Evolutionary conservation across 2,888 invertebrate species (phyloP), one percentile per base, ranked within the genome.

Genomic region (Macrophya annulata): DNA sequence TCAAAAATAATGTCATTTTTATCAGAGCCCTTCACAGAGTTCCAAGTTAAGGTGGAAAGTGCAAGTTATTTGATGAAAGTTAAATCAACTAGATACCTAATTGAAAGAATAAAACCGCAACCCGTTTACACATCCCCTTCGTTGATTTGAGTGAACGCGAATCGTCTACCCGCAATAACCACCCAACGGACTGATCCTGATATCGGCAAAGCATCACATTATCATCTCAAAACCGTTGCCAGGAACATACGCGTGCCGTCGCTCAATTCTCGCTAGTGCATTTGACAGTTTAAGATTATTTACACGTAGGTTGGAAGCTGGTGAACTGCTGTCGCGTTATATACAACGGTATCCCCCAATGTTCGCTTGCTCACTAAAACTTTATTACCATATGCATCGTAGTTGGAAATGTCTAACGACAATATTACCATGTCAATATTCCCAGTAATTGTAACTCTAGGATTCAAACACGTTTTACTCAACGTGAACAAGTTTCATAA

Each of bases 221-320:
- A 84, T 84, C 84, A 84, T 84, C 48, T 72, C 48, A 72, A 84
- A 84, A 84, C 82, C 82, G 62, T 62, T 82, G 82, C 82, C 68
- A 82, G 65, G 62, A 68, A 82, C 82, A 82, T 82, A 82, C 82
- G 82, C 68, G 25, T 82, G 45, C 43, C 82, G 82, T 82, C 65
- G 62, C 82, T 82, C 62, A 62, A 68, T 45, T 68, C 82, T 81
- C 86, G 86, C 88, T 87, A 87, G 87, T 90, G 90, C 88, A 86
- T 89, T 88, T 90, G 90, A 90, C 90, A 90, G 90, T 88, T 89
- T 88, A 90, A 89, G 89, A 90, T 90, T 90, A 90, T 90, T 90
- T 90, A 90, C 90, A 90, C 87, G 87, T 87, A 86, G 71, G 71
- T 82, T 37, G 65, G 43, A n/a, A 37, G 31, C 68, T 43, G 62